These are phyloP conservation scores for Propithecus deckenii DNA, from an alignment of 2,797 vertebrate species.

Conservation along the genomic window DNA sequence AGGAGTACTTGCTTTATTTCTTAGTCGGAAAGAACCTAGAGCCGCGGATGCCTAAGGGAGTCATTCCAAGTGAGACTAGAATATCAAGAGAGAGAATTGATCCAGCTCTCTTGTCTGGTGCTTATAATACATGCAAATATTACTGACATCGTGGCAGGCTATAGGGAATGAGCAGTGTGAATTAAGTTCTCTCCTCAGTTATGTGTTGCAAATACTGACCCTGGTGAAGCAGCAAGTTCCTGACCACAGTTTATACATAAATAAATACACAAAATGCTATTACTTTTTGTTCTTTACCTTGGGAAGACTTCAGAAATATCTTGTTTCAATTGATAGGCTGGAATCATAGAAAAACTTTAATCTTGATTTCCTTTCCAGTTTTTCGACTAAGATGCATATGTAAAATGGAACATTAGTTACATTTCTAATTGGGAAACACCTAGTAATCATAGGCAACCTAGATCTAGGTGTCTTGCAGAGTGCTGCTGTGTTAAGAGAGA, in stretches of 20 bases:
- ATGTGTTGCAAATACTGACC: not conserved
- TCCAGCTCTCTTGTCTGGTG: not conserved
- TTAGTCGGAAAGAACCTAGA: not conserved
- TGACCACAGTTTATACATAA: not conserved
- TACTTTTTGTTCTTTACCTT: not conserved
- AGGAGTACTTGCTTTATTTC: conserved; percentile 4
- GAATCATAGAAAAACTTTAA: not conserved
- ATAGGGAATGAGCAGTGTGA: not conserved
- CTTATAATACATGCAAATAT: not conserved
- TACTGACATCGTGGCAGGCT: not conserved
- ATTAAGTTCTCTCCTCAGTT: not conserved
- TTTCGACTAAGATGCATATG: not conserved
- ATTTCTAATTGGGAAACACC: not conserved
- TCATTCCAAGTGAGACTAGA: not conserved
- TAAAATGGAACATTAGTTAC: not conserved
- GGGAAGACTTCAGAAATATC: not conserved
- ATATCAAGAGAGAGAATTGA: conserved; percentile 41
- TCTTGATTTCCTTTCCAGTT: not conserved
- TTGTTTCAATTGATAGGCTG: not conserved
- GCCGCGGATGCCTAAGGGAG: not conserved
- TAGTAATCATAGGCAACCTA: not conserved
- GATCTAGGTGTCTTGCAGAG: not conserved
- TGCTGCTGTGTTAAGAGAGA: not conserved
- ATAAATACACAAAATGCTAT: not conserved
- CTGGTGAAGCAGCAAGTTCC: not conserved